Evolutionary conservation across 2,113 vertebrate genomes (phyloP).

Genomic region (Cisticola juncidis): DNA sequence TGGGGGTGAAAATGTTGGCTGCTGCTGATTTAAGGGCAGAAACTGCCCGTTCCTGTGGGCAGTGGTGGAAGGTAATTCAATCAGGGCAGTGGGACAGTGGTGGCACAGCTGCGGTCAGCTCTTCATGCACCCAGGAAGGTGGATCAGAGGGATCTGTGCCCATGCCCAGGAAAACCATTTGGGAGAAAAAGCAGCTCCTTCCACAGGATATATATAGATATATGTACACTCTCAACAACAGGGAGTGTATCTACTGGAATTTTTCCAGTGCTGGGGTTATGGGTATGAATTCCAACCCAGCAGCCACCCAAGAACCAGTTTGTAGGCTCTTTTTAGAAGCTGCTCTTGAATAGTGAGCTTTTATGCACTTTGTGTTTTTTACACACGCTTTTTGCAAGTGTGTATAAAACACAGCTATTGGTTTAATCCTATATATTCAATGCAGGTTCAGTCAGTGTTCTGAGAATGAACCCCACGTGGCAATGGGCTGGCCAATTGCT

Average conservation of each 20-base stretch:
- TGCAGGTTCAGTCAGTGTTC: neutral
- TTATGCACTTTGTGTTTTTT: neutral
- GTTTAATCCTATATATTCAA: neutral
- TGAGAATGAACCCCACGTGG: neutral
- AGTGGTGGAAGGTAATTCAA: neutral
- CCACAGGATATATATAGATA: neutral
- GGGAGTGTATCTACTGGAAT: neutral
- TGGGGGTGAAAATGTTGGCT: neutral
- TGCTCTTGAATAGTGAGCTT: neutral
- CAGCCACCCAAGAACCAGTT: neutral
- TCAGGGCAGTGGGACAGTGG: neutral
- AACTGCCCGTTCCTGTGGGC: fast-evolving
- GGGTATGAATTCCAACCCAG: neutral
- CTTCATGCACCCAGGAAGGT: neutral
- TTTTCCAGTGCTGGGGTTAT: neutral
- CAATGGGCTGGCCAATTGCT: neutral
- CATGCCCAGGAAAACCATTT: neutral
- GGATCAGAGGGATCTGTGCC: neutral
- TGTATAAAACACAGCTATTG: neutral
- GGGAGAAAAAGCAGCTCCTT: neutral
- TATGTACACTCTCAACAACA: neutral
- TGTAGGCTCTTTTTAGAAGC: neutral
- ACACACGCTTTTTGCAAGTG: neutral
- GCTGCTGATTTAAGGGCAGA: neutral
- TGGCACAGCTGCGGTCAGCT: neutral